Evolutionary conservation across 2,888 invertebrate species (phyloP).

Genomic region (Lasioglossum calceatum): DNA sequence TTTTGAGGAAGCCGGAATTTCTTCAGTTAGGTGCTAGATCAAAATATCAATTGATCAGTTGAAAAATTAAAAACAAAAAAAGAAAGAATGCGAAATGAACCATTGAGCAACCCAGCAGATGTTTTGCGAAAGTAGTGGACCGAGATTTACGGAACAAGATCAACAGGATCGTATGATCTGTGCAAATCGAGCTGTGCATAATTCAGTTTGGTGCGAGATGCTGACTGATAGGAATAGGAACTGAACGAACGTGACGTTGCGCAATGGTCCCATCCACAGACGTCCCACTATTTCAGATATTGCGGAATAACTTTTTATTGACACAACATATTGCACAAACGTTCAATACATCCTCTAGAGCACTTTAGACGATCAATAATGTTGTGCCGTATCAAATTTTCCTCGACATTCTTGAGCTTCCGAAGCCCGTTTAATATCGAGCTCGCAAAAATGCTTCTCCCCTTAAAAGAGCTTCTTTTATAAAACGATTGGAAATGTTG

Average conservation of each 20-base stretch:
- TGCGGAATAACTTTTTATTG: not conserved
- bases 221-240: not conserved
- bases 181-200: not conserved
- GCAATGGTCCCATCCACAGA: not conserved
- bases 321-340: not conserved
- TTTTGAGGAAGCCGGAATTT: not conserved
- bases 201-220: not conserved
- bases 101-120: not conserved
- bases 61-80: not conserved
- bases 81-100: not conserved
- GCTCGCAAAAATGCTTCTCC: not conserved
- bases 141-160: not conserved
- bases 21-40: no score
- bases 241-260: not conserved
- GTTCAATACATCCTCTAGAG: not conserved
- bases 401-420: not conserved
- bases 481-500: not conserved
- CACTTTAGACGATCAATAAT: not conserved
- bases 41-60: not conserved
- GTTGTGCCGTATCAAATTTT: not conserved
- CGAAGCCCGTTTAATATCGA: slow-evolving; percentile 1
- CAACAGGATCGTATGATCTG: not conserved
- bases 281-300: not conserved
- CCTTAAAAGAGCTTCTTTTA: not conserved
- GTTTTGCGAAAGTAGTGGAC: not conserved